Evolutionary conservation across 2,888 invertebrate genomes (phyloP).

Genomic region (Ochropacha duplaris): DNA sequence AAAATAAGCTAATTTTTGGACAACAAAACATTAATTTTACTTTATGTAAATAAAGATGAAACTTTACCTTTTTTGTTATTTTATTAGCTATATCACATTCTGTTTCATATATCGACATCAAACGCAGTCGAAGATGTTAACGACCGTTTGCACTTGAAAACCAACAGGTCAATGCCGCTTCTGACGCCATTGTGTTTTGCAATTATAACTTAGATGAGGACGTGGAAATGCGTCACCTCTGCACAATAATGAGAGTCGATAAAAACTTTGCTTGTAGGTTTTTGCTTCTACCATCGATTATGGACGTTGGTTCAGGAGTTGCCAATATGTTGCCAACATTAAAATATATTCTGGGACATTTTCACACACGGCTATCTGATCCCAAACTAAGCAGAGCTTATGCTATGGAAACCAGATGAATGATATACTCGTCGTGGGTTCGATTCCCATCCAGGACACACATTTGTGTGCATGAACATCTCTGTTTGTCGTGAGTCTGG

Average conservation of each 20-base stretch:
- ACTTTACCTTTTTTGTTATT: neutral
- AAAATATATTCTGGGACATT: too few relatives aligned
- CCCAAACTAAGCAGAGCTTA: too few relatives aligned
- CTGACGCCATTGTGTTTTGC: slow-evolving; percentile 48
- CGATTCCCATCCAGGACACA: too few relatives aligned
- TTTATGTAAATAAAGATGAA: neutral
- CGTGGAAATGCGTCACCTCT: slow-evolving; percentile 4
- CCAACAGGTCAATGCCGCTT: slow-evolving; percentile 65
- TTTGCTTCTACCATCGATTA: too few relatives aligned
- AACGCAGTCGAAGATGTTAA: slow-evolving; percentile 34
- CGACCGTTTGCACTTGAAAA: slow-evolving; percentile 73
- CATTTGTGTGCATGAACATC: too few relatives aligned
- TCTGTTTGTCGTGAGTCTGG: too few relatives aligned
- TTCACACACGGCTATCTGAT: too few relatives aligned
- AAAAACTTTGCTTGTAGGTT: neutral
- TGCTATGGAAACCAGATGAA: too few relatives aligned
- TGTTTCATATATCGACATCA: slow-evolving; percentile 2
- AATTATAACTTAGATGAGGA: slow-evolving; percentile 59
- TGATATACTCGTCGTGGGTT: too few relatives aligned
- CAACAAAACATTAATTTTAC: neutral
- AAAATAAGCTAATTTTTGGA: too few relatives aligned
- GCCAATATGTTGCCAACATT: too few relatives aligned
- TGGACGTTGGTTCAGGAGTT: too few relatives aligned
- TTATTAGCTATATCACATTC: slow-evolving; percentile 1
- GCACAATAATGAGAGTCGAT: neutral